A percentile compares a stretch with the other conserved stretches of the same genome.
phyloP scores from a whole-genome alignment of 2,888 invertebrate genomes.

The Ferrisia virgata region DNA sequence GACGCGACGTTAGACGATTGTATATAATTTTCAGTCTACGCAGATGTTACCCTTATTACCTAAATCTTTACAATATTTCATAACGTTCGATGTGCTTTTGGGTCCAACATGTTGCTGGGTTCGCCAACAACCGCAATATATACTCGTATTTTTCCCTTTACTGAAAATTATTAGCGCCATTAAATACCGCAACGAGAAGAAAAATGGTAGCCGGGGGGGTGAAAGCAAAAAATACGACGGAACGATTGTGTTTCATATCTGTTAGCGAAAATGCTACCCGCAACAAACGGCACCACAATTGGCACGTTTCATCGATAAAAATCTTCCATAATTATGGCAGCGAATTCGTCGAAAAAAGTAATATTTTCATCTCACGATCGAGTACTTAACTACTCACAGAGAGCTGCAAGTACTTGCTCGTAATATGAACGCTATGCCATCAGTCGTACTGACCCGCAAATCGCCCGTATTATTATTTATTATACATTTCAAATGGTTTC shows the following conservation, averaged over 20 bases:
- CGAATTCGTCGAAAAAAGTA: background rate
- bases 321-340: background rate
- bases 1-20: background rate
- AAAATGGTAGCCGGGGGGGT: background rate
- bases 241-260: too few species aligned
- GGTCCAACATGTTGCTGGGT: constrained; percentile 20
- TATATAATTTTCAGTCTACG: background rate
- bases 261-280: background rate
- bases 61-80: constrained; percentile 23
- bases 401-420: too few species aligned
- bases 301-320: constrained; percentile 1
- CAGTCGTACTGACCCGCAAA: background rate
- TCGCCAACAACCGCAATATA: background rate
- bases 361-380: background rate
- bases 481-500: background rate
- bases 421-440: background rate
- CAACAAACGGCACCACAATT: background rate
- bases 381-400: background rate
- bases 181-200: background rate
- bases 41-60: constrained; percentile 26
- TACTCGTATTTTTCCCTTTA: background rate
- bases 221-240: background rate
- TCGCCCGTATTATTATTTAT: too few species aligned
- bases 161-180: background rate
- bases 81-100: background rate